Evolutionary conservation across 2,113 vertebrate genomes (phyloP).

Genomic region (Lepidothrix coronata): DNA sequence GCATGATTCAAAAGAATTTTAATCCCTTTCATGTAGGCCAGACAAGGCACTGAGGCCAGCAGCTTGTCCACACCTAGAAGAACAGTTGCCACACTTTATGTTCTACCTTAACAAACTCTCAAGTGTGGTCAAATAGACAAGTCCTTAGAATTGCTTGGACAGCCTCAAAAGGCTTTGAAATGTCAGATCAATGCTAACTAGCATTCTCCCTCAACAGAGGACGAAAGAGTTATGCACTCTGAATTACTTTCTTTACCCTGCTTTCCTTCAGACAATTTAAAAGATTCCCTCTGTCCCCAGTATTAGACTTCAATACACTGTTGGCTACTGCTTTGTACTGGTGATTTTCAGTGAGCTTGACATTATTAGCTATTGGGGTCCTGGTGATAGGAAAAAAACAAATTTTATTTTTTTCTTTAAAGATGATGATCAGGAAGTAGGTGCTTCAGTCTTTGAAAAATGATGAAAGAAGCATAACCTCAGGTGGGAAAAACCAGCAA

Average conservation of each 20-base stretch:
- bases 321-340: not conserved
- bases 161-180: not conserved
- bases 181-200: not conserved
- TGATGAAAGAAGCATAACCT: not conserved
- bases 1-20: constrained; percentile 29
- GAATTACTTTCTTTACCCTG: not conserved
- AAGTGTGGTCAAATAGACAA: not conserved
- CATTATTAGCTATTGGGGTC: not conserved
- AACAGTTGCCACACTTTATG: not conserved
- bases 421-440: not conserved
- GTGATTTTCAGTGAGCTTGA: not conserved
- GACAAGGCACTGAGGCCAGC: not conserved
- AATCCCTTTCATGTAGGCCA: not conserved
- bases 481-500: not conserved
- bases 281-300: not conserved
- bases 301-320: not conserved
- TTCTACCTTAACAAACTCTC: not conserved
- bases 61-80: not conserved
- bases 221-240: not conserved
- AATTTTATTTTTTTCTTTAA: not conserved
- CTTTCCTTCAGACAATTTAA: not conserved
- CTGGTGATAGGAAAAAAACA: not conserved
- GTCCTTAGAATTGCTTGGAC: not conserved
- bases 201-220: not conserved
- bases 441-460: not conserved